Base-by-base conservation (phyloP, 1,140 invertebrate species). In the Meteorus sp. region DNA sequence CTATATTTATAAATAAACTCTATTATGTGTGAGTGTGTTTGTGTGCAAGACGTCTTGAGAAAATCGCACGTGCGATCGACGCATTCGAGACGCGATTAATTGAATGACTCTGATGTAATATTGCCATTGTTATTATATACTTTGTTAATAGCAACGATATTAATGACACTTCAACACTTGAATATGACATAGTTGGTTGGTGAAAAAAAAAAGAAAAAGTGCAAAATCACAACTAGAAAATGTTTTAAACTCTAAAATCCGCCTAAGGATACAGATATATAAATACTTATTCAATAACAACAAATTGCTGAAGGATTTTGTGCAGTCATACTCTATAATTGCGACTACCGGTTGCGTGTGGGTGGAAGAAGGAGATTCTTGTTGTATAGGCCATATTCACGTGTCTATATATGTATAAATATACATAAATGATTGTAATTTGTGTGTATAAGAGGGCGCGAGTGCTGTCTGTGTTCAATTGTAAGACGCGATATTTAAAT, bases 321-420 rank as follows among this genome's bases (percentile, higher is more conserved):
- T 76, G 66, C 68, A 77, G 75, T 77, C 75, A 77, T 77, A 77
- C 71, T 77, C 70, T 66, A 69, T 77, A 76, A 77, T 77, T 77
- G 74, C 65, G 74, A 73, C 68, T 72, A 68, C 66, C 65, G 61
- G 45, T 44, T 67, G 64, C 56, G 19, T 33, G 60, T 62, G 53
- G 60, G 60, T 62, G 60, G 44, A 55, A 47, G 22, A n/a, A 59
- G 55, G n/a, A n/a, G n/a, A n/a, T n/a, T n/a, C n/a, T n/a, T n/a
- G n/a, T n/a, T n/a, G n/a, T n/a, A n/a, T n/a, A n/a, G n/a, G n/a
- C n/a, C n/a, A n/a, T n/a, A n/a, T n/a, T n/a, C n/a, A n/a, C n/a
- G n/a, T n/a, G 31, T 48, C 17, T 27, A 56, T 8, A 44, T 25
- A n/a, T n/a, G n/a, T n/a, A n/a, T n/a, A n/a, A n/a, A n/a, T n/a